A percentile compares a stretch with the other conserved stretches of the same genome.
phyloP scores from a whole-genome alignment of 2,113 vertebrate species.

The Melanocharis versteri region DNA sequence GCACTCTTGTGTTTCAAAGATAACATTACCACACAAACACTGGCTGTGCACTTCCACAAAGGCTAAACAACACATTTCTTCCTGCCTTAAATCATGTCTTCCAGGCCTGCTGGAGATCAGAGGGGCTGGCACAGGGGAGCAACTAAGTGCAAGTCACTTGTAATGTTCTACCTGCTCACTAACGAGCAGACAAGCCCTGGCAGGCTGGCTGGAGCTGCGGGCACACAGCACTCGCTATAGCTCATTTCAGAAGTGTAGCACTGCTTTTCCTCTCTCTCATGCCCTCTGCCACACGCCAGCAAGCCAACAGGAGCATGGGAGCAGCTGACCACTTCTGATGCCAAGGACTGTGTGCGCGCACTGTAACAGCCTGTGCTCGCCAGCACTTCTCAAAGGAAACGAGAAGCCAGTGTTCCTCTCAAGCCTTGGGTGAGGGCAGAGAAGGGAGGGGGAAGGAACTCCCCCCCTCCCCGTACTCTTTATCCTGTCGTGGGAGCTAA shows the following conservation, averaged over 20 bases:
- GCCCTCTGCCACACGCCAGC: background rate
- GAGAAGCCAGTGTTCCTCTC: background rate
- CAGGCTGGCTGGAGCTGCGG: background rate
- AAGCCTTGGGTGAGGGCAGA: background rate
- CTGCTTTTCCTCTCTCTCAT: background rate
- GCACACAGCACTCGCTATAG: background rate
- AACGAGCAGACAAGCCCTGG: background rate
- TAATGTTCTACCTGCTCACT: slow-evolving; percentile 6
- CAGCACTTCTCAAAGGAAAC: background rate
- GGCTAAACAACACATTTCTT: background rate
- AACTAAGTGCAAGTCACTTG: background rate
- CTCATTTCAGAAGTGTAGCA: background rate
- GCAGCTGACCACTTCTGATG: background rate
- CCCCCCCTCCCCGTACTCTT: background rate
- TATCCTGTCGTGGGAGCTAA: background rate
- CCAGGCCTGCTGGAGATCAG: background rate
- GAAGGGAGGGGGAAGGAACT: background rate
- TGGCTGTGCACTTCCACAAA: background rate
- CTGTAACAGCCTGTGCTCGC: background rate
- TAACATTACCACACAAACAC: background rate
- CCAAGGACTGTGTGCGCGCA: background rate
- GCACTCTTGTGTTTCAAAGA: background rate
- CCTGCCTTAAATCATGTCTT: background rate
- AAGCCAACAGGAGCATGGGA: background rate
- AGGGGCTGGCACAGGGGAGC: background rate